phyloP scores from a whole-genome alignment of 2,888 invertebrate species.

The Erebia palarica region DNA sequence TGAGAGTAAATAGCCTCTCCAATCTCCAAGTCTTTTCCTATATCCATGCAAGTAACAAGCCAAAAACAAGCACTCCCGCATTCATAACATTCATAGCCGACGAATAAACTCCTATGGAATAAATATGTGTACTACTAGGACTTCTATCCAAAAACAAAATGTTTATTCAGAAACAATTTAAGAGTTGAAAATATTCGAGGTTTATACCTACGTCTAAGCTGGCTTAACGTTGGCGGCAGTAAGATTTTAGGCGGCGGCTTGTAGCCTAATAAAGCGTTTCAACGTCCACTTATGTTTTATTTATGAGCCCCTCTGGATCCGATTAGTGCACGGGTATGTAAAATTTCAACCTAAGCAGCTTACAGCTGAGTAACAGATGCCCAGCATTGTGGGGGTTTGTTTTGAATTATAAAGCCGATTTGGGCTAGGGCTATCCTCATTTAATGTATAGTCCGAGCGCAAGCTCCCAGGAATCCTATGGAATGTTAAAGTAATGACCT shows the following conservation, averaged over 20 bases:
- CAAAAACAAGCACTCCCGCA: too few species aligned
- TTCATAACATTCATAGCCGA: too few species aligned
- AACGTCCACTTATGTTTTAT: conserved; percentile 43
- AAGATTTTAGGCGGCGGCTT: conserved; percentile 30
- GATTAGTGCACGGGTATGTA: conserved; percentile 39
- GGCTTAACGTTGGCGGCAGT: conserved; percentile 26
- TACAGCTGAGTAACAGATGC: conserved; percentile 32
- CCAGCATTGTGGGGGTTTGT: conserved; percentile 8
- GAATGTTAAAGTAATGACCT: too few species aligned
- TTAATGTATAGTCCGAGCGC: too few species aligned
- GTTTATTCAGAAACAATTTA: background rate
- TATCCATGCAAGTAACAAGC: too few species aligned
- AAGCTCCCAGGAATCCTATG: too few species aligned
- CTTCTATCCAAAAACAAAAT: background rate
- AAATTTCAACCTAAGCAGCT: conserved; percentile 37
- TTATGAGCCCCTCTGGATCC: conserved; percentile 41
- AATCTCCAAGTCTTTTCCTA: too few species aligned
- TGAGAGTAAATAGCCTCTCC: too few species aligned
- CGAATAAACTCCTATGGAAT: too few species aligned
- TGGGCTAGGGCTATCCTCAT: background rate
- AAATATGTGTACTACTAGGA: too few species aligned
- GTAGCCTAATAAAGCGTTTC: conserved; percentile 38
- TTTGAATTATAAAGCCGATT: conserved; percentile 10
- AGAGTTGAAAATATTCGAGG: background rate
- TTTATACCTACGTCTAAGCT: background rate